These are phyloP conservation scores for Subanguina moxae DNA, from an alignment of 1,140 invertebrate species.

Conservation along the genomic window DNA sequence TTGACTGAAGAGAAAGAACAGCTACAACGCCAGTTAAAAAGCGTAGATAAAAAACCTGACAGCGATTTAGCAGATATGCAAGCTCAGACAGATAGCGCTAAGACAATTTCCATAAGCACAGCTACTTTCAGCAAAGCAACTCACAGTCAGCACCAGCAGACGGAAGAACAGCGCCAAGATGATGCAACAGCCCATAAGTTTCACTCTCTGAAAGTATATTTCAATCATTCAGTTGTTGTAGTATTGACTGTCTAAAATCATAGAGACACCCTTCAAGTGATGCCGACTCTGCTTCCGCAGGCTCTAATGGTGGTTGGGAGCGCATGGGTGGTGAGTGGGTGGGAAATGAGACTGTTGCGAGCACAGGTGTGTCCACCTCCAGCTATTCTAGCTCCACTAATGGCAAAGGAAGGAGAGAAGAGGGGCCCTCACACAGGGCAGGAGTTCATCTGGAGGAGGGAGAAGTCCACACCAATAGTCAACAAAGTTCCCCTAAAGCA, in stretches of 20 bases:
- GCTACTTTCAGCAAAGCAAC: too few species aligned
- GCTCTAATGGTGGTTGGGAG: conserved; percentile 29
- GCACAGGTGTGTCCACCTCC: conserved; percentile 7
- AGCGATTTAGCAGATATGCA: background rate
- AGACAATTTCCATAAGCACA: too few species aligned
- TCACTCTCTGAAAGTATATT: too few species aligned
- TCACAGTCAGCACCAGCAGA: background rate
- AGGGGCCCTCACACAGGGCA: background rate
- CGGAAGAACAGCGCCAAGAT: conserved; percentile 2
- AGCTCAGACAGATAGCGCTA: too few species aligned
- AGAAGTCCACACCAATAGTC: background rate
- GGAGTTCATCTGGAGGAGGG: background rate
- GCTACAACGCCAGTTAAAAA: background rate
- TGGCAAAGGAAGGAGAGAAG: conserved; percentile 13
- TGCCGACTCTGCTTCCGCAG: conserved; percentile 20
- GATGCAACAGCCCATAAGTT: too few species aligned
- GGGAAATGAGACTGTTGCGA: conserved; percentile 10
- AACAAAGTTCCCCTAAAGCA: background rate
- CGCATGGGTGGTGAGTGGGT: conserved; percentile 31
- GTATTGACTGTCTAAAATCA: background rate
- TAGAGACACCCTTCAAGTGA: conserved; percentile 28
- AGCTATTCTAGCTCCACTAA: conserved; percentile 4
- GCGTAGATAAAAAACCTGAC: background rate
- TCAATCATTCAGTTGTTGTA: too few species aligned
- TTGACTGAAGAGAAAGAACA: background rate